Evolutionary conservation across 1,140 invertebrate species (phyloP), one percentile per base, ranked within the genome.

Genomic region (Drosophila guanche): DNA sequence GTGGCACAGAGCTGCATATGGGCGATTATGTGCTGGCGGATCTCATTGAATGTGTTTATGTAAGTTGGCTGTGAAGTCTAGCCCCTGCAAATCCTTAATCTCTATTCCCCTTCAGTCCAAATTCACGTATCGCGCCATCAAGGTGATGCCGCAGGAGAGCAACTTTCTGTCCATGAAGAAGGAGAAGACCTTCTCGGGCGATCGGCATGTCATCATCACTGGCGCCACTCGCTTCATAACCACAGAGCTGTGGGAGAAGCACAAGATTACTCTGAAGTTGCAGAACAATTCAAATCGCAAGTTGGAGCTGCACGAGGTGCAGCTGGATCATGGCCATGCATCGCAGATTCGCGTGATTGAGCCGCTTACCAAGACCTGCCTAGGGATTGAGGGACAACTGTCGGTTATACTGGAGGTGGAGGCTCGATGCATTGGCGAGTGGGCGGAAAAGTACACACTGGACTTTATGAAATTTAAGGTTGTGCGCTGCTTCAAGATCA

Each of bases 361-460:
- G n/a, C 83, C 83, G 0, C 5, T 33, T 0, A 16, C 22, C 4
- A 1, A 55, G 7, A 4, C 43, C 3, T 2, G 40, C 1, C 55
- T 86, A 5, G 4, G 2, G 0, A 12, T n/a, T 0, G 42, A 23
- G 0, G 29, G 16, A 0, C 10, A 59, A 5, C 37, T 79, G 1
- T 6, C 47, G 1, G 0, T 90, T 4, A 10, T 41, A 0, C 51
- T 91, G n/a, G 53, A 86, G 33, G 55, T 79, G 0, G 16, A 81
- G 29, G 92, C 92, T 0, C 93, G 91, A 90, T 93, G 92, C 52
- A 76, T 94, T 50, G 95, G 95, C 3, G 80, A 76, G 25, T 93
- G 93, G 1, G 92, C 92, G 27, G 95, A 95, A 90, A 65, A 93
- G 5, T 92, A 94, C 45, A 77, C 93, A 0, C 29, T 94, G 94